A percentile compares a stretch with the other conserved stretches of the same genome.
Evolutionary conservation across 1,140 invertebrate genomes (phyloP).

Genomic region (Cherax quadricarinatus): DNA sequence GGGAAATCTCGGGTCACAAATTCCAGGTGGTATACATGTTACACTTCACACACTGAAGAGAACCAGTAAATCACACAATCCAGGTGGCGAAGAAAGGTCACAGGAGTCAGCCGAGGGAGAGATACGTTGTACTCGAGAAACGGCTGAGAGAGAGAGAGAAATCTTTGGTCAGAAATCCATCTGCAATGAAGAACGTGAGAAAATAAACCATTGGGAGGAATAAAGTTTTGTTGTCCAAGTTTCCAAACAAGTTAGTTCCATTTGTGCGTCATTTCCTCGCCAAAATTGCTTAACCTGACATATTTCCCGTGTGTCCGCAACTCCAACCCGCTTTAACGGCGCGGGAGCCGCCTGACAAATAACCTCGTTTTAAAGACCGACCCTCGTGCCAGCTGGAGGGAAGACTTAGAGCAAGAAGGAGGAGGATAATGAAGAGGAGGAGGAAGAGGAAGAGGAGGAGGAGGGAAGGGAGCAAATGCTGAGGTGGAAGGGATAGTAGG

Average conservation of each 20-base stretch:
- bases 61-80: too few species aligned
- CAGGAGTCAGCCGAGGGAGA: too few species aligned
- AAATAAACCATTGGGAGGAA: background rate
- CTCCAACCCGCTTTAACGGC: background rate
- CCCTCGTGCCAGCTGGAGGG: background rate
- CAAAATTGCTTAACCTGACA: slow-evolving; percentile 8
- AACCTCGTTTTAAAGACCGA: slow-evolving; percentile 11
- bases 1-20: too few species aligned
- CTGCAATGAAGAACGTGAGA: background rate
- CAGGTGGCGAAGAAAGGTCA: too few species aligned
- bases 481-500: background rate
- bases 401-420: background rate
- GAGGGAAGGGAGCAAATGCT: background rate
- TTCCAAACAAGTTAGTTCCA: slow-evolving; percentile 15
- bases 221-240: background rate
- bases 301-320: slow-evolving; percentile 14
- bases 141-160: too few species aligned
- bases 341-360: slow-evolving; percentile 11
- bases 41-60: too few species aligned
- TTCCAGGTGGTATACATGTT: too few species aligned
- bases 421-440: background rate
- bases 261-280: slow-evolving; percentile 17
- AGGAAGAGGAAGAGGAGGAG: background rate
- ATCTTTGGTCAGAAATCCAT: background rate
- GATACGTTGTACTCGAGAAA: too few species aligned